Evolutionary conservation across 2,797 vertebrate species (phyloP), one percentile per base, ranked within the genome.

Genomic region (Carcharodon carcharias): DNA sequence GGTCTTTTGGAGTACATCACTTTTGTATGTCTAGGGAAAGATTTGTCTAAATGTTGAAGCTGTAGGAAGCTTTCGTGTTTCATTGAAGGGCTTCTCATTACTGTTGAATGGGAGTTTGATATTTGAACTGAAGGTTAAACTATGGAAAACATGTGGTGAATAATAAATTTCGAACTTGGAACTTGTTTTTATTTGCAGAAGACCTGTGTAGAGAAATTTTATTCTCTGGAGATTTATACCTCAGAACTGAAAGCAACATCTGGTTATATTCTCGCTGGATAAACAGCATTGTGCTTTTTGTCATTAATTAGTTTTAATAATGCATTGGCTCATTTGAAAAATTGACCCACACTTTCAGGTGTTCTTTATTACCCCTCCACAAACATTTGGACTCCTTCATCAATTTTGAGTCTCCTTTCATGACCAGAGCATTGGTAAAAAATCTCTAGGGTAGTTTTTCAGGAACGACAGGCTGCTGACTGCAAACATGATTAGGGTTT

Each of bases 281-380:
- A 65, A 61, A 65, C 35, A 92, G 8, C 18, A 63, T 85, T n/a
- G n/a, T 40, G 35, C 18, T 21, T 21, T 85, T 65, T 92, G 56
- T 21, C 58, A 92, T 63, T 92, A 92, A 58, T 92, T n/a, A 92
- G 56, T 56, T 91, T 91, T 61, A 91, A 58, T 61, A 91, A 92
- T 92, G 85, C 88, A 31, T 88, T 31, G 50, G 9, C 23, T 89
- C 54, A 45, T 92, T 92, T 63, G 61, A 92, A 61, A 92, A 92
- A 92, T 63, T 2, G 58, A 61, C 28, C 89, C 35, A 63, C 35
- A n/a, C 58, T 63, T 65, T 92, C 58, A 63, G 35, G 61, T 21
- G 65, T 63, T 63, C 89, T n/a, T 92, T 92, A 92, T n/a, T 61
- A 65, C 23, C 16, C 58, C 58, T 11, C 89, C 14, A 35, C 58